phyloP scores from a whole-genome alignment of 2,797 vertebrate genomes.

The Serranus cabrilla region DNA sequence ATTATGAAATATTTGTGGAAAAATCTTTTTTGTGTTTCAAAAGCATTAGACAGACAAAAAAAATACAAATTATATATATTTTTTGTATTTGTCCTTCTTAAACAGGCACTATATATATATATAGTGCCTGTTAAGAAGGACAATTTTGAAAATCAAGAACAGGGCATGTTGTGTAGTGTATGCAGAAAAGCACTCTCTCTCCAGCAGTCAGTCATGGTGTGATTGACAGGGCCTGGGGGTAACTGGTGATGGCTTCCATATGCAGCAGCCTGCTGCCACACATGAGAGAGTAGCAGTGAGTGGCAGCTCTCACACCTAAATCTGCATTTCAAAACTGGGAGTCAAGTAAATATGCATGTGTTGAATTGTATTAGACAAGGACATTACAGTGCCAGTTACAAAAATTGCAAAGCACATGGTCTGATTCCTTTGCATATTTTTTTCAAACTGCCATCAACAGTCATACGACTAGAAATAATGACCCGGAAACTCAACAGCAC shows the following conservation, averaged over 20 bases:
- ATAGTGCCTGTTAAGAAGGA: constrained; percentile 17
- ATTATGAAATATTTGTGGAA: too few relatives aligned
- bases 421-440: not conserved
- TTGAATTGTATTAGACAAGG: constrained; percentile 13
- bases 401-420: constrained; percentile 2
- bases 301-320: constrained; percentile 15
- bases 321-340: constrained; percentile 18
- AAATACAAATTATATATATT: too few relatives aligned
- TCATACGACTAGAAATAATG: not conserved
- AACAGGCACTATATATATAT: too few relatives aligned
- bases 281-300: constrained; percentile 2
- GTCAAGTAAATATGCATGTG: constrained; percentile 2
- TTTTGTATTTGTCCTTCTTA: too few relatives aligned
- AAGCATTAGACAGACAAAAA: too few relatives aligned
- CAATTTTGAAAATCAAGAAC: constrained; percentile 30
- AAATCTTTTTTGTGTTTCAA: too few relatives aligned
- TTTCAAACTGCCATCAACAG: constrained; percentile 34
- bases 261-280: constrained; percentile 14
- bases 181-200: constrained; percentile 37
- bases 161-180: constrained; percentile 5
- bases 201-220: constrained; percentile 30
- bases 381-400: not conserved
- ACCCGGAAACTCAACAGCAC: constrained; percentile 33
- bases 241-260: constrained; percentile 59
- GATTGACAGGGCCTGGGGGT: constrained; percentile 50